Conservation (phyloP, 2,888 invertebrate species). For the Epistrophella euchroma region DNA sequence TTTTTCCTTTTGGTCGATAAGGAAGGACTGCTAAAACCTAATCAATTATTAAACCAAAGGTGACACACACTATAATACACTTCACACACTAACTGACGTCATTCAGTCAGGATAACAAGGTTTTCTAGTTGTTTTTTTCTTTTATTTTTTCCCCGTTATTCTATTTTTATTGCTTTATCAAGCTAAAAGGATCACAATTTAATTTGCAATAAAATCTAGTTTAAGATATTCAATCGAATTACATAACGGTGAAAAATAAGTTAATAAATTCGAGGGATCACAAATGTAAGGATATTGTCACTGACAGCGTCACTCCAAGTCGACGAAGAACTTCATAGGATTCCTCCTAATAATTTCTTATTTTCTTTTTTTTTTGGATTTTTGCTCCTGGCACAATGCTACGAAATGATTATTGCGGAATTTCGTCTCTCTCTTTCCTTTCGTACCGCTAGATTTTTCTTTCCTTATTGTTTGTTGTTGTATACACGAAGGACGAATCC, state of each 20-base stretch:
- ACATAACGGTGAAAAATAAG: conserved; percentile 1
- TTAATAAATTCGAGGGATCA: conserved; percentile 37
- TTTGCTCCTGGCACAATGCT: conserved; percentile 38
- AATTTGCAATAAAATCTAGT: conserved; percentile 26
- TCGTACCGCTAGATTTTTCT: not conserved
- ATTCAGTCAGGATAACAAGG: conserved; percentile 56
- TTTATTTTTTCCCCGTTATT: not conserved
- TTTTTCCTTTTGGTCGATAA: not conserved
- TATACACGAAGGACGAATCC: conserved; percentile 62
- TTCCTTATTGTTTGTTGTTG: conserved; percentile 24
- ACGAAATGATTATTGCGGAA: conserved; percentile 54
- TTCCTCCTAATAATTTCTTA: conserved; percentile 28
- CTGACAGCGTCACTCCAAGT: conserved; percentile 65
- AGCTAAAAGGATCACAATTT: conserved; percentile 8
- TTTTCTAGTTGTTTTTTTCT: conserved; percentile 18
- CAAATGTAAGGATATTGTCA: conserved; percentile 41
- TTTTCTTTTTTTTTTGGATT: not conserved
- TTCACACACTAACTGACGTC: conserved; percentile 60
- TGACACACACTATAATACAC: conserved; percentile 29
- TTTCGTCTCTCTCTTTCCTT: conserved; percentile 36
- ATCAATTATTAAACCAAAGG: conserved; percentile 62
- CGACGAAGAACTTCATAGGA: conserved; percentile 34
- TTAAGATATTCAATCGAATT: not conserved
- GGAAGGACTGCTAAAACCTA: conserved; percentile 7
- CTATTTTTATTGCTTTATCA: conserved; percentile 27